These are phyloP conservation scores for Eupsilia transversa DNA, from an alignment of 2,888 invertebrate genomes.

Conservation along the genomic window DNA sequence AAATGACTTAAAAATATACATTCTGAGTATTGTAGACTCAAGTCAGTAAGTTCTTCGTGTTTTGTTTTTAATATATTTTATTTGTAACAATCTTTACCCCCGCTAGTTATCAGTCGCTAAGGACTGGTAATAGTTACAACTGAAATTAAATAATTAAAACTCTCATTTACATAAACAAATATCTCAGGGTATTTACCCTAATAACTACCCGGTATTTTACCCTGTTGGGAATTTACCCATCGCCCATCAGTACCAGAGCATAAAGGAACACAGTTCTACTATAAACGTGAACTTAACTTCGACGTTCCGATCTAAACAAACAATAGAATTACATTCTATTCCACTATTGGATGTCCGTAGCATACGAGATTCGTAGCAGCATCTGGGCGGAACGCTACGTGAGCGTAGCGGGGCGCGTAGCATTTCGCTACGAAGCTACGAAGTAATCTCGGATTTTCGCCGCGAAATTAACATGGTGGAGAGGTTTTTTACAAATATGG, in stretches of 20 bases:
- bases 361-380: conserved; percentile 60
- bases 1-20: neutral
- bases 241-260: conserved; percentile 9
- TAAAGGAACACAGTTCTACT: conserved; percentile 28
- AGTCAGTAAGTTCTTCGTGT: neutral
- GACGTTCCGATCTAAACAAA: conserved; percentile 41
- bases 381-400: conserved; percentile 55
- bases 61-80: neutral
- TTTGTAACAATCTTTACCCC: neutral
- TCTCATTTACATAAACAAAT: too few relatives aligned
- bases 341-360: conserved; percentile 62
- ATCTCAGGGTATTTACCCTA: neutral
- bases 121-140: neutral
- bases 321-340: conserved; percentile 58
- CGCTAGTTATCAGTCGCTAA: neutral
- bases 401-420: conserved; percentile 50
- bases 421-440: conserved; percentile 36
- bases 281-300: conserved; percentile 47
- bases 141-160: neutral
- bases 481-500: neutral
- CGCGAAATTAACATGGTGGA: conserved; percentile 7
- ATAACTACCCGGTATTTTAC: neutral
- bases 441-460: conserved; percentile 12
- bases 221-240: neutral
- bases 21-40: neutral